These are phyloP conservation scores for Sinocyclocheilus grahami DNA, from an alignment of 2,113 vertebrate genomes.

Conservation along the genomic window DNA sequence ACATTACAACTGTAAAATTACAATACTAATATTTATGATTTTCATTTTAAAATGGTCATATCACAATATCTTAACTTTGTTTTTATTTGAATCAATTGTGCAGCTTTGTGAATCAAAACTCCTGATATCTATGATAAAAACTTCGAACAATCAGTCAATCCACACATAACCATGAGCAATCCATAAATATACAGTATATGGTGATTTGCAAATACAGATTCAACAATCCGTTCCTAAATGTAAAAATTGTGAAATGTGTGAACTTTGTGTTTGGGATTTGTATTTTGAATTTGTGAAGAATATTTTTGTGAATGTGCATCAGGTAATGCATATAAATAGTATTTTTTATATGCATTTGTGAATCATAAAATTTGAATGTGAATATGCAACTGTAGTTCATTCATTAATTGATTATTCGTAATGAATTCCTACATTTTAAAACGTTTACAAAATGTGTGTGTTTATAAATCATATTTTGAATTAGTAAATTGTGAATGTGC, in stretches of 20 bases:
- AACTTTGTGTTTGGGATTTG: neutral
- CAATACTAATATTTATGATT: too few relatives aligned
- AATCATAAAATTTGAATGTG: neutral
- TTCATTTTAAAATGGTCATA: too few relatives aligned
- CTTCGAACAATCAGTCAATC: too few relatives aligned
- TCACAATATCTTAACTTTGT: too few relatives aligned
- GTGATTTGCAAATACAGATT: neutral
- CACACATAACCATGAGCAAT: neutral
- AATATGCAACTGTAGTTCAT: neutral
- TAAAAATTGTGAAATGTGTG: neutral
- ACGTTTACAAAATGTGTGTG: neutral
- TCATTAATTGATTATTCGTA: neutral
- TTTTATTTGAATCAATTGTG: neutral
- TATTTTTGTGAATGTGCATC: too few relatives aligned
- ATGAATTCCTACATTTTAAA: neutral
- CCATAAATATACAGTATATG: neutral
- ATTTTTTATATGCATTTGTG: neutral
- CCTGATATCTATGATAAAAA: neutral
- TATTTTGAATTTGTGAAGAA: too few relatives aligned
- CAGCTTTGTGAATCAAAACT: neutral
- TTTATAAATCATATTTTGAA: conserved; percentile 21
- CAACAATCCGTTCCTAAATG: neutral
- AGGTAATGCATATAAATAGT: too few relatives aligned
- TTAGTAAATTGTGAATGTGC: conserved; percentile 38
- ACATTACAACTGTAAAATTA: too few relatives aligned